Conservation (phyloP, 2,888 invertebrate species). For the Calameuta filiformis region DNA sequence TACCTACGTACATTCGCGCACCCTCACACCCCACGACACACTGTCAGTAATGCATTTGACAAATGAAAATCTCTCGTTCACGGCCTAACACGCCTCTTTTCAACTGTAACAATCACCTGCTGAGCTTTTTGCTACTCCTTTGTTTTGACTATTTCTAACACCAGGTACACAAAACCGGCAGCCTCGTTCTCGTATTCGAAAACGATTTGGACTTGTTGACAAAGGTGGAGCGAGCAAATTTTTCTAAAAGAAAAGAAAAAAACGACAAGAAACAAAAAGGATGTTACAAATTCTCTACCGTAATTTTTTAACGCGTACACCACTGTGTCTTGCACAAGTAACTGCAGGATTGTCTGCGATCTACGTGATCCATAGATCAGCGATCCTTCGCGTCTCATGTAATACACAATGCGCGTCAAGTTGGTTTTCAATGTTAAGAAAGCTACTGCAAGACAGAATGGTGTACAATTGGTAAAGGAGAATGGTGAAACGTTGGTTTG, state of each 20-base stretch:
- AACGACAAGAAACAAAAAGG: background rate
- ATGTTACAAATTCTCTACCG: background rate
- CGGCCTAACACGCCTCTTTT: background rate
- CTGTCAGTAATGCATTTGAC: background rate
- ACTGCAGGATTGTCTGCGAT: background rate
- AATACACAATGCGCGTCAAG: background rate
- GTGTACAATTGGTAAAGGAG: conserved; percentile 12
- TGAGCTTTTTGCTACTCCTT: conserved; percentile 18
- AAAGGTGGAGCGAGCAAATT: background rate
- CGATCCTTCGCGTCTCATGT: background rate
- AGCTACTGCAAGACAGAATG: background rate
- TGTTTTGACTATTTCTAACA: conserved; percentile 27
- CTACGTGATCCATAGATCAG: background rate
- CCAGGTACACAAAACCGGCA: conserved; percentile 19
- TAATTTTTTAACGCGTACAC: background rate
- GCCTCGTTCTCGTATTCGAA: conserved; percentile 4
- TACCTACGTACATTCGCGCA: background rate
- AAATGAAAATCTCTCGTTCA: background rate
- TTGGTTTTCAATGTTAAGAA: background rate
- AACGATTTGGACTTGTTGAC: background rate
- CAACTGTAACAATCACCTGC: background rate
- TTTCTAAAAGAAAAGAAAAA: background rate
- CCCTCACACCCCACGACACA: background rate
- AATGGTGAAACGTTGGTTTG: conserved; percentile 49
- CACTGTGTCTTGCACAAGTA: background rate